Percentiles rank a stretch among this genome's conserved stretches.
These are phyloP conservation scores for Shinisaurus crocodilurus DNA, from an alignment of 2,113 vertebrate genomes.

Conservation along the genomic window DNA sequence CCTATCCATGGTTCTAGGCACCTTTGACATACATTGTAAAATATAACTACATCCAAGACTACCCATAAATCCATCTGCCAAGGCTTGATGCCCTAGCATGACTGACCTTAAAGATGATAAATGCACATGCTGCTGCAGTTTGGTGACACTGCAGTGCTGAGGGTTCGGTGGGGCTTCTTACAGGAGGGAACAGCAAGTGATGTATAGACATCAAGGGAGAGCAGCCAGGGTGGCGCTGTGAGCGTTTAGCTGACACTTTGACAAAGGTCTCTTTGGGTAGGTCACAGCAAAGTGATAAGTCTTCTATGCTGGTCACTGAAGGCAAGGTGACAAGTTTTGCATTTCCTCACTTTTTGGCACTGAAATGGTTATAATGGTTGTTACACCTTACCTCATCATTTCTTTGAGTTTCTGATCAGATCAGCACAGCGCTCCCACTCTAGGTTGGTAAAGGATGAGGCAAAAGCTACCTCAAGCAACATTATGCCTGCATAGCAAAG, in stretches of 20 bases:
- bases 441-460: neutral
- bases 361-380: neutral
- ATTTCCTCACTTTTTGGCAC: neutral
- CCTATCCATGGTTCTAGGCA: constrained; percentile 34
- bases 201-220: neutral
- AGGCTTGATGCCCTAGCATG: constrained; percentile 57
- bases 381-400: neutral
- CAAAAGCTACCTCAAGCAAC: neutral
- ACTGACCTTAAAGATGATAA: constrained; percentile 50
- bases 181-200: neutral
- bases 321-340: neutral
- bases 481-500: neutral
- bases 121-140: constrained; percentile 45
- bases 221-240: neutral
- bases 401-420: neutral
- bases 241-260: neutral
- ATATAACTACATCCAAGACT: constrained; percentile 52
- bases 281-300: neutral
- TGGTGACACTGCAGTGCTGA: constrained; percentile 29
- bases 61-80: constrained; percentile 59
- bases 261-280: neutral
- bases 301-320: neutral
- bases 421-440: neutral
- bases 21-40: constrained; percentile 51
- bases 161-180: constrained; percentile 3